These are phyloP conservation scores for Drosophila kanapiae DNA, from an alignment of 1,140 invertebrate genomes.

Conservation along the genomic window DNA sequence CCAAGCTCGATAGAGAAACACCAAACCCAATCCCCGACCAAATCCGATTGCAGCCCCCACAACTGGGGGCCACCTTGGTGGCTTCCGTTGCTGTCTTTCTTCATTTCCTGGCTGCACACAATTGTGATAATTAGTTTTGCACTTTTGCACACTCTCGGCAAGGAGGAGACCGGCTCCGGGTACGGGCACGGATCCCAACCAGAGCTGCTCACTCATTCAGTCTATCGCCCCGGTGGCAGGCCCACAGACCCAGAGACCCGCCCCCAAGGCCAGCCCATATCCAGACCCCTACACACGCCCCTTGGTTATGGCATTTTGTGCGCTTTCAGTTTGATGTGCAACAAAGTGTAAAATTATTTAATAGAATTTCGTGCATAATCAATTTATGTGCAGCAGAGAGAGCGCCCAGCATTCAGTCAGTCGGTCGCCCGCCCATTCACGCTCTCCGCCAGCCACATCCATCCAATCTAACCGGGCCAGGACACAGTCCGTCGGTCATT, in stretches of 20 bases:
- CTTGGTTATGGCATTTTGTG: constrained; percentile 72
- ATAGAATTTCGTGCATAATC: constrained; percentile 84
- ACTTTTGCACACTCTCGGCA: constrained; percentile 62
- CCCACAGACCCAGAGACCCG: constrained; percentile 7
- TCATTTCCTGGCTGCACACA: constrained; percentile 81
- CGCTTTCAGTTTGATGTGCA: constrained; percentile 79
- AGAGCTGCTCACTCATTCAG: constrained; percentile 46
- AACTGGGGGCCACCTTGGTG: constrained; percentile 68
- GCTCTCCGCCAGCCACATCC: constrained; percentile 12
- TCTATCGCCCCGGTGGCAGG: constrained; percentile 24
- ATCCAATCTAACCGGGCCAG: constrained; percentile 26
- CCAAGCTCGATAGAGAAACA: constrained; percentile 1
- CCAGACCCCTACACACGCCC: constrained; percentile 2
- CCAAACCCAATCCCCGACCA: constrained; percentile 23
- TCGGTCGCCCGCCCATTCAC: constrained; percentile 12
- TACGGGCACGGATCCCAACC: constrained; percentile 17
- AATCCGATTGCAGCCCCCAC: constrained; percentile 35
- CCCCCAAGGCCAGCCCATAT: constrained; percentile 21
- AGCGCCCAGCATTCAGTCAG: constrained; percentile 40
- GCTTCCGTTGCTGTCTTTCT: constrained; percentile 82
- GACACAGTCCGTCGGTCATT: constrained; percentile 29
- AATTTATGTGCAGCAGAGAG: constrained; percentile 79
- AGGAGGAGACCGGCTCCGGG: background rate
- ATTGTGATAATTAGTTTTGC: constrained; percentile 84
- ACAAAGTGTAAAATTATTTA: constrained; percentile 84